Evolutionary conservation across 2,888 invertebrate species (phyloP), one percentile per base, ranked within the genome.

Genomic region (Andrena fulva): DNA sequence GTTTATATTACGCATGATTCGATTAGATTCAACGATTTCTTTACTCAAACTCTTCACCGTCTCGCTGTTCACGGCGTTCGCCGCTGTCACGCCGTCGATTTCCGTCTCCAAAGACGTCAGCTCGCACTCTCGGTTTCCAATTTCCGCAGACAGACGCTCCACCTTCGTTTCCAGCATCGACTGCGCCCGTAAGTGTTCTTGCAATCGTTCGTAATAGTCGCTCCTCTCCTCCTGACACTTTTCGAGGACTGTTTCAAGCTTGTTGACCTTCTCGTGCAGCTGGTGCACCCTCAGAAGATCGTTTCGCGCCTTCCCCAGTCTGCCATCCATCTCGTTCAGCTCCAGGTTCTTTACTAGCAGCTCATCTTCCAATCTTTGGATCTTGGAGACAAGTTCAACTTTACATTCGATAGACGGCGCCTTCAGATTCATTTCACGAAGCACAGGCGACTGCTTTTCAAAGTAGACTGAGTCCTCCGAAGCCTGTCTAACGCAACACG

Each of bases 81-180:
- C 79, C 66, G 71, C 76, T 16, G 72, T 77, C 3, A 88, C 64
- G 48, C 70, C 68, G 24, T 75, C 63, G 3, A 91, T 60, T 74
- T 91, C 86, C 60, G 56, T 69, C 72, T 79, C 87, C 73, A 92
- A 56, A 12, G 35, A 59, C 16, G 54, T 33, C 12, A 92, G 72
- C 80, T 91, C 87, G 20, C 82, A 75, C 24, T 92, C 92, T 16
- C 89, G 87, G 35, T 88, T 79, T 31, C 87, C 71, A n/a, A 91
- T 68, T 79, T 82, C 84, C 12, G 16, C 60, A 8, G 77, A 77
- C 67, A 92, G 85, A 62, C 85, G 66, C 35, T 88, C 77, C 8
- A 92, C 64, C 73, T 89, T 88, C 7, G 72, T 62, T 76, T 91
- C 89, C 27, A 92, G 79, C 27, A 74, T 76, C 29, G 73, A 77